These are phyloP conservation scores for Trichopoda pennipes DNA, from an alignment of 2,888 invertebrate genomes.

Conservation along the genomic window DNA sequence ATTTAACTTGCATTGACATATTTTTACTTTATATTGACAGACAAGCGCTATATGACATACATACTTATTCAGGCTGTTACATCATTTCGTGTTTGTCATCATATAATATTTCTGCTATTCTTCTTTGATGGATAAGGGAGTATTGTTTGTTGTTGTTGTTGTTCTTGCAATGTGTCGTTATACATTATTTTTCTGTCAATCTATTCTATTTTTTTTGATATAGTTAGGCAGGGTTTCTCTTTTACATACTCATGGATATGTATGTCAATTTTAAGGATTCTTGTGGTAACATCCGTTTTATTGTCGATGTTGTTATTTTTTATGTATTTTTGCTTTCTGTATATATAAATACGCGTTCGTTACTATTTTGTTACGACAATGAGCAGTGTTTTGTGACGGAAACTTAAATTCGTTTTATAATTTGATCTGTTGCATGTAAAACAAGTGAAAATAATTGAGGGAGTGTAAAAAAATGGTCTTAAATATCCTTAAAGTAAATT, in stretches of 20 bases:
- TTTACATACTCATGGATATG: not conserved
- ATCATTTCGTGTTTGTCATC: not conserved
- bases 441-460: too few relatives aligned
- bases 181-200: constrained; percentile 56
- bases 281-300: constrained; percentile 55
- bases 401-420: not conserved
- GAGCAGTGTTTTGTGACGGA: constrained; percentile 22
- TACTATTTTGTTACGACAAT: not conserved
- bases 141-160: not conserved
- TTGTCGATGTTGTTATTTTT: constrained; percentile 46
- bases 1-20: too few relatives aligned
- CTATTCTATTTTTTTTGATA: constrained; percentile 43
- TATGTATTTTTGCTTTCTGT: not conserved
- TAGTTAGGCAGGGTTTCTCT: constrained; percentile 21
- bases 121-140: constrained; percentile 2
- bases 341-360: not conserved
- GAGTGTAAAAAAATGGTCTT: too few relatives aligned
- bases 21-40: too few relatives aligned
- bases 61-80: too few relatives aligned
- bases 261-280: constrained; percentile 41
- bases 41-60: too few relatives aligned
- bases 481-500: too few relatives aligned
- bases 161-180: constrained; percentile 14
- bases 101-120: constrained; percentile 21
- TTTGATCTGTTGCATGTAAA: too few relatives aligned